Base-by-base conservation (phyloP, 2,888 invertebrate species). In the Cataglyphis albicans region DNA sequence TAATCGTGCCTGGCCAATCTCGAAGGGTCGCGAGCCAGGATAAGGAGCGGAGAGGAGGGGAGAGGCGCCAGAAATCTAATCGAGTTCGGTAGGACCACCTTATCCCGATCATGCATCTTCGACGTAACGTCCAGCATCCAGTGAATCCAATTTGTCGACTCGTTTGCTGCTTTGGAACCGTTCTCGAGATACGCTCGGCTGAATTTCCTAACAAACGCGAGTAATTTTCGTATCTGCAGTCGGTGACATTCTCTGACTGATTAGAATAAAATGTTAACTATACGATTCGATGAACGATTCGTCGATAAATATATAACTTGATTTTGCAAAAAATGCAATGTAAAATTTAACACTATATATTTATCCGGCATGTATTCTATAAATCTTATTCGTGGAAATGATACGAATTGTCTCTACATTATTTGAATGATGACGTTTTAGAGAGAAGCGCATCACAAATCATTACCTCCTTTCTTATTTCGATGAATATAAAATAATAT, bases 1-100 rank as follows among this genome's bases (percentile, higher is more conserved):
- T 94, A 94, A 94, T 94, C 94, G 92, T 89, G 90, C 88, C 92
- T 89, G 90, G 92, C 92, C 93, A 93, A 93, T 93, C 92, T 92
- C 87, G 88, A 87, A 86, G 88, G 90, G 86, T 86, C 85, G 86
- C 81, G 86, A 80, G 82, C 52, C 87, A 72, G 85, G 75, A 86
- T 85, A 84, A 84, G 88, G 73, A 84, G 78, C 73, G 80, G 65
- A 64, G 81, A 83, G 80, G 70, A 68, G 84, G 64, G 82, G 73
- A 74, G 75, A 82, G 88, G 83, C 86, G 90, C 76, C 75, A 88
- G 86, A 88, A 78, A 91, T 84, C 89, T 92, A 92, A 92, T 91
- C 91, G 91, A 86, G 90, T 89, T 88, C 85, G 75, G 67, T 84
- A n/a, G 74, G 83, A 72, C 81, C 83, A 83, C 59, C 82, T 81